Base-by-base conservation (phyloP, 2,113 vertebrate genomes). In the Alosa alosa region DNA sequence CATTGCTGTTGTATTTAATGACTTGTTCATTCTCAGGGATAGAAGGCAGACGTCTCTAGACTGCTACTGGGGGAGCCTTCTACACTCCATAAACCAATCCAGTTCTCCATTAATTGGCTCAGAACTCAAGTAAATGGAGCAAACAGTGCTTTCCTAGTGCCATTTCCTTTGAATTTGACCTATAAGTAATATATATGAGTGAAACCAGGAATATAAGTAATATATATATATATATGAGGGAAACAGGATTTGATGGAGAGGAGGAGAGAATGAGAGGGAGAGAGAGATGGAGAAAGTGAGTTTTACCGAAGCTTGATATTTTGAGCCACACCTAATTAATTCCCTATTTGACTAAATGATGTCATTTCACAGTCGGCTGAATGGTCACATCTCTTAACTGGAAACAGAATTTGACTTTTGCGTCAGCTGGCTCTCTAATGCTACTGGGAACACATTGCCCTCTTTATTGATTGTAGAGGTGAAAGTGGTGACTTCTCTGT, bases 311-410 rank as follows among this genome's bases (percentile, higher is more conserved):
- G 78, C 85, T 78, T 68, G 64, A 84, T 88, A 86, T 88, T 84
- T 87, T 86, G 88, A 88, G 72, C 86, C 90, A 88, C 87, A 88
- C 86, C 85, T 86, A 86, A 90, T 90, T 89, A 87, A 89, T 90
- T 88, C 87, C 85, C 84, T 84, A 88, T 89, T 87, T 86, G 83
- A 88, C 83, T 89, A 89, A 89, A 89, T 86, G 86, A 88, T 64
- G 82, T 87, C 47, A 89, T 90, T 90, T 87, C 87, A 89, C 87
- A 90, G 88, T 87, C 82, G 87, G 86, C 47, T 87, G 83, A 82
- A 87, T 86, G 85, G 83, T 82, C 57, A 81, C 64, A 72, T 72
- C 25, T 72, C 64, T 72, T 36, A 72, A 64, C 60, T 64, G 60
- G 8, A 22, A 31, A 15, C 9, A 36, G 13, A 72, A 72, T 72